Evolutionary conservation across 1,140 invertebrate species (phyloP), one percentile per base, ranked within the genome.

Genomic region (Drosophila navojoa): DNA sequence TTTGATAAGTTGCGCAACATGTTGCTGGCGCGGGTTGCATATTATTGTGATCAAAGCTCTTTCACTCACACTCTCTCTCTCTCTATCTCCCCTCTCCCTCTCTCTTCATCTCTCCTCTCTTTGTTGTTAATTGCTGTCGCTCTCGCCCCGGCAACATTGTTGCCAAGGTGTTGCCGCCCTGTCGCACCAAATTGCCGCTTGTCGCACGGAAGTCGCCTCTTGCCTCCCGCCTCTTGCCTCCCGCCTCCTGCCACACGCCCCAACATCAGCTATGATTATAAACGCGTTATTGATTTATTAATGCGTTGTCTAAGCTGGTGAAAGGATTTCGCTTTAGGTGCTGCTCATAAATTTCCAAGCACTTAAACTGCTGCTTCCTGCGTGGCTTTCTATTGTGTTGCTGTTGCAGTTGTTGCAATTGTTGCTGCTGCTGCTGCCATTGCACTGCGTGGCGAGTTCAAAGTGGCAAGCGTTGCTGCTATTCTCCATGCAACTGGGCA

Each of bases 1-100:
- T 89, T 89, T 89, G 84, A 87, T 87, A 87, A 82, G 84, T 87
- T 87, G 84, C 76, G 84, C 84, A 87, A 89, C 82, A 86, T 86
- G 82, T 79, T 89, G 72, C 76, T 55, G 11, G 67, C 40, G 29
- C 42, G 10, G 4, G 53, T 49, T 42, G 63, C 44, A 16, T 45
- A 58, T 63, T 50, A 57, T 64, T 70, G 63, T 50, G 44, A 73
- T 73, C 54, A 54, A 59, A n/a, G 35, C 27, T 45, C 61, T 52
- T 29, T 64, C 42, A 2, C 42, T 45, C 25, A 27, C 42, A 0
- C 42, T 0, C 42, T 5, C 42, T 45, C 42, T 19, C n/a, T 15
- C n/a, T 44, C 19, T 22, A 0, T 22, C 19, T 22, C 19, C 19
- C 19, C 1, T 22, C 19, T 22, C 19, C 1, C 19, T 22, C 19